Conservation (phyloP, 2,113 vertebrate genomes). For the Sclerurus mexicanus region DNA sequence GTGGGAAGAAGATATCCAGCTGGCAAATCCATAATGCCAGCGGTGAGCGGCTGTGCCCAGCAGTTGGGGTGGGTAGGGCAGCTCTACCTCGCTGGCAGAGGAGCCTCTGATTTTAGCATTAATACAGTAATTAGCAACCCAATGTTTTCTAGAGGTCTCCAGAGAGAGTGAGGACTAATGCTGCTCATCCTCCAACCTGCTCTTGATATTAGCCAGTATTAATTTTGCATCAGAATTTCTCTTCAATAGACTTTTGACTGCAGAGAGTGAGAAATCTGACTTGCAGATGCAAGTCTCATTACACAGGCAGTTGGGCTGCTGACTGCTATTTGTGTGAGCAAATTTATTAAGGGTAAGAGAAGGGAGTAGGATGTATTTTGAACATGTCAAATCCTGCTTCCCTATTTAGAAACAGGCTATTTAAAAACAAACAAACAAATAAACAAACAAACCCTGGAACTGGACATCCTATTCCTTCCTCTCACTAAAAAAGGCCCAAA, state of each 20-base stretch:
- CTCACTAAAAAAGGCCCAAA: neutral
- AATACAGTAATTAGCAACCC: neutral
- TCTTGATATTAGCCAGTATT: neutral
- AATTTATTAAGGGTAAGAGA: constrained; percentile 33
- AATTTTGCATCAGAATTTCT: neutral
- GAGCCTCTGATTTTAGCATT: neutral
- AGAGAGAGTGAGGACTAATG: neutral
- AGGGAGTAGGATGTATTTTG: constrained; percentile 27
- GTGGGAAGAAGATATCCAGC: constrained; percentile 14
- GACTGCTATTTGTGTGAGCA: constrained; percentile 24
- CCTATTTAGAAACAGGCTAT: constrained; percentile 13
- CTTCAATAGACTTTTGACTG: neutral
- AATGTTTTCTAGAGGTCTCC: neutral
- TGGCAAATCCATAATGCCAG: neutral
- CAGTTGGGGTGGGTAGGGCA: neutral
- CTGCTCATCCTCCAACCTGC: neutral
- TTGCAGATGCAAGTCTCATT: constrained; percentile 34
- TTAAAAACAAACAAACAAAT: neutral
- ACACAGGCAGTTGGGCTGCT: constrained; percentile 19
- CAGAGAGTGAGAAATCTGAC: neutral
- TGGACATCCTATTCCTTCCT: neutral
- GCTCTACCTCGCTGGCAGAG: neutral
- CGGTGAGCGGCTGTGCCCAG: neutral
- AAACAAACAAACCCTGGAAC: neutral
- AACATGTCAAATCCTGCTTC: neutral